Base-by-base conservation (phyloP, 2,888 invertebrate genomes). In the Luperina nickerlii region DNA sequence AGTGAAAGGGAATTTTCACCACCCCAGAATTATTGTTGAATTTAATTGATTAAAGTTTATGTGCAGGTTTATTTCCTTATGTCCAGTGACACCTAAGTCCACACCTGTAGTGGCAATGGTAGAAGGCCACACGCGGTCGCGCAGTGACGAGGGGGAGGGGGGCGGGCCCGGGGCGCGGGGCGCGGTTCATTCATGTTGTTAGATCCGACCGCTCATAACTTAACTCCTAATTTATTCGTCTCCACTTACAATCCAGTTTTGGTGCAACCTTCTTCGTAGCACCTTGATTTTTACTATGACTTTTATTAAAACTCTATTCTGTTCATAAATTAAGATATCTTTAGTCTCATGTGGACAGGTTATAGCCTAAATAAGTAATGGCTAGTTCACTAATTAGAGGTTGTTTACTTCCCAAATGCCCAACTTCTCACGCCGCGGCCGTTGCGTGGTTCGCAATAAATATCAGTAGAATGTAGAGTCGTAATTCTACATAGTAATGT, bases 151-250 rank as follows among this genome's bases (percentile, higher is more conserved):
- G 83, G 87, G 81, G 84, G 85, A 84, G 87, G 88, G 88, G 89
- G 63, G 86, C 63, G 88, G 89, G 89, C 74, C 76, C 92, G 85
- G 92, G 88, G 92, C 82, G 93, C 89, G 94, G 92, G 92, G 89
- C 79, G 93, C 86, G 92, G 95, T 95, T 97, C 97, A 97, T 97
- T 97, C 97, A 97, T 97, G 97, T 97, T 95, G 96, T 96, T 96
- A 96, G 96, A 96, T 94, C 94, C 94, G 94, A 90, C 96, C 95
- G 95, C 96, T 96, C 96, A 97, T 97, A 97, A 97, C 94, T 97
- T 97, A 96, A 95, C 96, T 95, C 94, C 93, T 96, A 96, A 97
- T 97, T 96, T 97, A 97, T 97, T 95, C 95, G 92, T 95, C 91
- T 94, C 92, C 93, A 91, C 91, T 92, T 91, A 88, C 84, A 92